Conservation (phyloP, 2,888 invertebrate species). For the Pterostichus niger region DNA sequence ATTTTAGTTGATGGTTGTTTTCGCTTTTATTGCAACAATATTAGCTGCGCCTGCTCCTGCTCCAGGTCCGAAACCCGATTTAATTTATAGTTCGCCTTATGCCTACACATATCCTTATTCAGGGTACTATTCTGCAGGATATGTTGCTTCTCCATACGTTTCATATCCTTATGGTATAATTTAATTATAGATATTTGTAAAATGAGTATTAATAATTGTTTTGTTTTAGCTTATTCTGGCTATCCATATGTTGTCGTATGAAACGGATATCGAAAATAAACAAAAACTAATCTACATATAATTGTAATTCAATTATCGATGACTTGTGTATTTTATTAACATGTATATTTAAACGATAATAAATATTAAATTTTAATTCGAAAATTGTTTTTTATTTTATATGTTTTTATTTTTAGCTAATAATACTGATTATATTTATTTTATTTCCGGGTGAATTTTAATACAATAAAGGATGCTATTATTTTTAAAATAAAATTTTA, state of each 20-base stretch:
- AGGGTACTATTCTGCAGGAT: constrained; percentile 21
- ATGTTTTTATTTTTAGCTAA: neutral
- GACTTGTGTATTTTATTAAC: constrained; percentile 7
- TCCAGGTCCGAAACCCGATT: constrained; percentile 8
- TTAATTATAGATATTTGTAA: neutral
- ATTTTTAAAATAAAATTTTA: neutral
- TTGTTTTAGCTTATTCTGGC: constrained; percentile 21
- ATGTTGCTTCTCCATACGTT: constrained; percentile 36
- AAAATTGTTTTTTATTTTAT: neutral
- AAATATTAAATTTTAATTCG: neutral
- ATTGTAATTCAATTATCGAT: constrained; percentile 1
- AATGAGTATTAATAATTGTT: constrained; percentile 14
- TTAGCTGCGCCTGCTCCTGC: constrained; percentile 6
- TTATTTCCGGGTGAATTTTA: too few relatives aligned
- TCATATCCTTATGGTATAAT: constrained; percentile 38
- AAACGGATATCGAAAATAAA: constrained; percentile 5
- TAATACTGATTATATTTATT: too few relatives aligned
- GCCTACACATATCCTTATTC: constrained; percentile 51
- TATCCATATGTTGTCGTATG: constrained; percentile 38
- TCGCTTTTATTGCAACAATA: constrained; percentile 34
- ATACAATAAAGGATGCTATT: too few relatives aligned
- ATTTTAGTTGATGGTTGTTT: constrained; percentile 36
- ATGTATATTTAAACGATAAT: neutral
- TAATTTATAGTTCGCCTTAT: constrained; percentile 39
- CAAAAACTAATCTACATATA: neutral